These are phyloP conservation scores for Bombycilla garrulus DNA, from an alignment of 2,113 vertebrate genomes.

Conservation along the genomic window DNA sequence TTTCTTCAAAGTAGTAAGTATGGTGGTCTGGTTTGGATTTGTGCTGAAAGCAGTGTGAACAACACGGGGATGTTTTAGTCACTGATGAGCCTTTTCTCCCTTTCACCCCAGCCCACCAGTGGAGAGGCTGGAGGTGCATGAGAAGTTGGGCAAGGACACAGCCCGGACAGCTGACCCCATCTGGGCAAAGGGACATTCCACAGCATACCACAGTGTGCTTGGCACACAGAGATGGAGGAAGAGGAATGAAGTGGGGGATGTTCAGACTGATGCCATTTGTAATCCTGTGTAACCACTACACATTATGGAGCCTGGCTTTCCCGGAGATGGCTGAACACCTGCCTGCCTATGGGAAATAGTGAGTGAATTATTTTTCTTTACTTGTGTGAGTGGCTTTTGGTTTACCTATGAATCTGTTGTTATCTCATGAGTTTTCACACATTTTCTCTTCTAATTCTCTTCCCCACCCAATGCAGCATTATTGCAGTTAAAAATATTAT, in stretches of 20 bases:
- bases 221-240: not conserved
- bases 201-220: fast-evolving
- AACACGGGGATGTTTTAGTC: not conserved
- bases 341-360: not conserved
- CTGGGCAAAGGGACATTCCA: not conserved
- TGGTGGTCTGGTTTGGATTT: not conserved
- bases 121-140: not conserved
- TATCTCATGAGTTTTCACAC: not conserved
- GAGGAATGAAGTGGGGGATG: not conserved
- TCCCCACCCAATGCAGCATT: not conserved
- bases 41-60: not conserved
- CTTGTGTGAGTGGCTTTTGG: not conserved
- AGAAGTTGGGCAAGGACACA: not conserved
- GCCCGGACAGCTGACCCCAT: not conserved
- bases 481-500: not conserved
- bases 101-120: not conserved
- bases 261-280: not conserved
- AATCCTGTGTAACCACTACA: not conserved
- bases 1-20: not conserved
- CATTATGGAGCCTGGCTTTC: not conserved
- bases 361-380: not conserved
- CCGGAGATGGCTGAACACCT: not conserved
- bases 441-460: not conserved
- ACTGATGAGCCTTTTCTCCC: not conserved
- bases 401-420: not conserved